Base-by-base conservation (phyloP, 2,797 vertebrate species). In the Emys orbicularis region DNA sequence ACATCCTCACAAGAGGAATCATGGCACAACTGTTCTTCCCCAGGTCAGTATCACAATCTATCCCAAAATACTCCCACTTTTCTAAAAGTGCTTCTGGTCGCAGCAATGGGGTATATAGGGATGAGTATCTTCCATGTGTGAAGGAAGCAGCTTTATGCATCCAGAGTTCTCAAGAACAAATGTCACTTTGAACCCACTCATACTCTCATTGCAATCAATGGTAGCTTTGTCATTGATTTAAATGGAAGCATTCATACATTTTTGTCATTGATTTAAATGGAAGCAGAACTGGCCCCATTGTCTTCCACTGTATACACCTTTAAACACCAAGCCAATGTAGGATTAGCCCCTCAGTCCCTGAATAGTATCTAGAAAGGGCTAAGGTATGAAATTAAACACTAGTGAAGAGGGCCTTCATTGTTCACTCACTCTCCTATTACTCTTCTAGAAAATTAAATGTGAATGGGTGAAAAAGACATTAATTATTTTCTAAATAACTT, bases 361-460 rank as follows among this genome's bases (percentile, higher is more conserved):
- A 0, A 1, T 1, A n/a, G 54, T 57, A 44, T 87, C 68, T 83
- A 86, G 82, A 52, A 3, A 72, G n/a, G 21, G 85, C 25, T 19
- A 8, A 3, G 2, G 4, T 7, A 4, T 9, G 79, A 91, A 79
- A 4, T n/a, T 29, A 47, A 81, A 76, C 79, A 31, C 2, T 47
- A 2, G 0, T 83, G 53, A 27, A 92, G 81, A 84, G 3, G 0
- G 3, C 19, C 41, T 47, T 47, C 16, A 56, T 68, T 61, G 12
- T 77, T 76, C 44, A 47, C 79, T 10, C 3, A 16, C 1, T 15
- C 2, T 87, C 11, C 83, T 82, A 7, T 41, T 89, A 59, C 1
- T 59, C 29, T 61, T 89, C 29, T 61, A 89, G 27, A 87, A 91
- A 91, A 87, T 29, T 59, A 88, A 19, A 87, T 65, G 13, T 5